Conservation (phyloP, 53 echinoderm and acorn worm genomes). For the Arbacia lixula region DNA sequence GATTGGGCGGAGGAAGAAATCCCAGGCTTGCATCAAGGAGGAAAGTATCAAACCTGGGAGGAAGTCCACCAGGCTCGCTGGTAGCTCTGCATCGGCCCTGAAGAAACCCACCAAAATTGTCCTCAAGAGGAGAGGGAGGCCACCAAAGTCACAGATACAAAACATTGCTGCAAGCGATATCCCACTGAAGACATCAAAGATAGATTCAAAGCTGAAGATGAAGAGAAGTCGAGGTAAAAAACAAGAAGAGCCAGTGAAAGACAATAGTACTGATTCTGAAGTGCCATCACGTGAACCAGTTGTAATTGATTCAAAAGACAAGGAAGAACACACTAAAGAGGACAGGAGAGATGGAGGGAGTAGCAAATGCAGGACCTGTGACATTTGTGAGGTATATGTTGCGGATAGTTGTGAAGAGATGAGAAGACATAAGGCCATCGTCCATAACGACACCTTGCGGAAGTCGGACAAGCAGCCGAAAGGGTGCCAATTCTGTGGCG, state of each 20-base stretch:
- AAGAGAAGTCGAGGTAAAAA: too few relatives aligned
- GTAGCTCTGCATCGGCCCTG: too few relatives aligned
- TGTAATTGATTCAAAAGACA: too few relatives aligned
- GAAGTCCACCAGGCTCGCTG: neutral
- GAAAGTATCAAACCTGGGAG: neutral
- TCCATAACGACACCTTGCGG: neutral
- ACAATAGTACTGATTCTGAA: too few relatives aligned
- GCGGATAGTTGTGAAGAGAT: slow-evolving; percentile 7
- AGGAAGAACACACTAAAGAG: neutral
- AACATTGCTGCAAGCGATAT: too few relatives aligned
- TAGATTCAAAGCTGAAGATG: too few relatives aligned
- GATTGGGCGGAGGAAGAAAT: neutral
- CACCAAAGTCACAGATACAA: too few relatives aligned
- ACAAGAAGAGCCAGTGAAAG: too few relatives aligned
- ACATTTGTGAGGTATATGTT: neutral
- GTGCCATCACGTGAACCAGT: too few relatives aligned
- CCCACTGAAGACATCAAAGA: too few relatives aligned
- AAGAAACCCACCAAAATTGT: too few relatives aligned
- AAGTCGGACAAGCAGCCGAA: neutral
- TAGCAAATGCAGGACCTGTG: neutral
- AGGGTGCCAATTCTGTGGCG: slow-evolving; percentile 16
- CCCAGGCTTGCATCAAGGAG: neutral
- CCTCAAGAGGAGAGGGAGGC: too few relatives aligned
- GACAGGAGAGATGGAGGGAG: neutral
- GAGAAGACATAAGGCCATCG: neutral